Evolutionary conservation across 1,140 invertebrate genomes (phyloP).

Genomic region (Chionoecetes opilio): DNA sequence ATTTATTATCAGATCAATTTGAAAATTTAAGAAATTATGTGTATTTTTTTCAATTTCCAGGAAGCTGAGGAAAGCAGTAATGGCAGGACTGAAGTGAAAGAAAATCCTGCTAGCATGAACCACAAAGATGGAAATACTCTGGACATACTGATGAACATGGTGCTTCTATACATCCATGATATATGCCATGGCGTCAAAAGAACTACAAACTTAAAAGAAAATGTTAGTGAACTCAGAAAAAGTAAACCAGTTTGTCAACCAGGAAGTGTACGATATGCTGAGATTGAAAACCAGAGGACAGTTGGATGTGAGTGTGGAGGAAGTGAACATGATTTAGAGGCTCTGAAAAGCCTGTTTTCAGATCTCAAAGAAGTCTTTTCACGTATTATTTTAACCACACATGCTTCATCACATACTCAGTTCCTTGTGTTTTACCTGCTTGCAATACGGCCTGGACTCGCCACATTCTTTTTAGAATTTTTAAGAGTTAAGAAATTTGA

Average conservation of each 20-base stretch:
- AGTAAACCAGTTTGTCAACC: not conserved
- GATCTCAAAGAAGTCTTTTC: slow-evolving; percentile 88
- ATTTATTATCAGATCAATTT: no score
- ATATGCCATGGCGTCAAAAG: slow-evolving; percentile 61
- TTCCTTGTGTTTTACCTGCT: slow-evolving; percentile 91
- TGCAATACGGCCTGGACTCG: slow-evolving; percentile 88
- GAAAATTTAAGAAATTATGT: no score
- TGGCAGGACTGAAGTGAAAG: slow-evolving; percentile 5
- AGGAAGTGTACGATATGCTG: not conserved
- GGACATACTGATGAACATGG: slow-evolving; percentile 66
- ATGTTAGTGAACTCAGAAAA: not conserved
- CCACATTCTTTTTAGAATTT: slow-evolving; percentile 88
- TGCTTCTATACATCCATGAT: slow-evolving; percentile 73
- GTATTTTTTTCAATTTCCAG: not conserved
- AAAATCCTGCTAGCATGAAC: slow-evolving; percentile 29
- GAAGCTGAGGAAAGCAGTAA: slow-evolving; percentile 50
- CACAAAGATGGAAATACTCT: slow-evolving; percentile 66
- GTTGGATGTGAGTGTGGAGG: slow-evolving; percentile 77
- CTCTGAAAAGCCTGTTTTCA: slow-evolving; percentile 82
- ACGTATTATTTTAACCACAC: slow-evolving; percentile 89
- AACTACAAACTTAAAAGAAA: not conserved
- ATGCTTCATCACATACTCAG: slow-evolving; percentile 89
- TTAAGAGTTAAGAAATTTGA: slow-evolving; percentile 86
- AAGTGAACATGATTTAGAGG: slow-evolving; percentile 62
- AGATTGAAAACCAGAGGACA: slow-evolving; percentile 29